Evolutionary conservation across 2,888 invertebrate genomes (phyloP).

Genomic region (Chaetogeoica ovagalla): DNA sequence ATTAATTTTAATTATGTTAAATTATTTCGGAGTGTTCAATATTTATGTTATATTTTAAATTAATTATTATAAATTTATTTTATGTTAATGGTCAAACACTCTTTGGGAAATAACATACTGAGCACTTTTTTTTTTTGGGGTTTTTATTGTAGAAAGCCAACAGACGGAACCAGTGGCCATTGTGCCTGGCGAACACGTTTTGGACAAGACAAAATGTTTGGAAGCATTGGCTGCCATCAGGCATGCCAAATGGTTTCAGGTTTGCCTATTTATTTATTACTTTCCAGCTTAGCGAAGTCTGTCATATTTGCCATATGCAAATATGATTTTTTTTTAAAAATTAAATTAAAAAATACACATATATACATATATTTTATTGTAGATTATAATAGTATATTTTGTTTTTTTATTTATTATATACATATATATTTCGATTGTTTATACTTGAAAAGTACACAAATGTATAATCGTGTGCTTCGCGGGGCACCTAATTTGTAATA

Average conservation of each 20-base stretch:
- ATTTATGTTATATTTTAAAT: neutral
- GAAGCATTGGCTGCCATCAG: slow-evolving; percentile 99
- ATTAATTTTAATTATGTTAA: too few species aligned
- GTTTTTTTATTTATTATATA: slow-evolving; percentile 11
- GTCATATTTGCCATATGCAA: slow-evolving; percentile 52
- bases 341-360: slow-evolving; percentile 38
- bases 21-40: too few species aligned
- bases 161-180: slow-evolving; percentile 64
- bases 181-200: slow-evolving; percentile 64
- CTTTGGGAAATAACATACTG: slow-evolving; percentile 60
- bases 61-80: slow-evolving; percentile 29
- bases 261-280: slow-evolving; percentile 59
- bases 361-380: slow-evolving; percentile 23
- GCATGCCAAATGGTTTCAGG: slow-evolving; percentile 99
- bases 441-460: slow-evolving; percentile 50
- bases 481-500: slow-evolving; percentile 46
- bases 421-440: slow-evolving; percentile 40
- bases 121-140: slow-evolving; percentile 51
- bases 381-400: slow-evolving; percentile 29
- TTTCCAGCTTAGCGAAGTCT: slow-evolving; percentile 54
- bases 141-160: slow-evolving; percentile 55
- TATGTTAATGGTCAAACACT: slow-evolving; percentile 73
- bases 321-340: slow-evolving; percentile 45
- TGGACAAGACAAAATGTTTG: slow-evolving; percentile 99
- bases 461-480: slow-evolving; percentile 52